Conservation (phyloP, 2,113 vertebrate species). For the Ondatra zibethicus region DNA sequence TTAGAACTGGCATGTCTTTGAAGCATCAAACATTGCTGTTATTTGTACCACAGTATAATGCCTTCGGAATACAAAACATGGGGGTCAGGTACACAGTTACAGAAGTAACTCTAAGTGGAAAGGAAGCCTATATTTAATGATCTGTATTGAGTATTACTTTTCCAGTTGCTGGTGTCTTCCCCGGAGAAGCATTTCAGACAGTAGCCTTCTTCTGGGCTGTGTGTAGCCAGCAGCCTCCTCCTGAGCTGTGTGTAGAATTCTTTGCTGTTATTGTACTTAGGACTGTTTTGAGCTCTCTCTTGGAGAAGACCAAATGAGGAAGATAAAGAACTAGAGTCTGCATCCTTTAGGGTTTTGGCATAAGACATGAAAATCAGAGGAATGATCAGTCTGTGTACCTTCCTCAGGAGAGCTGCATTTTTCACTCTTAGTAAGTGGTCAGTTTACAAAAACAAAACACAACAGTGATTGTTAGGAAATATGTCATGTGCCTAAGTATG, state of each 20-base stretch:
- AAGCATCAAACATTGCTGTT: not conserved
- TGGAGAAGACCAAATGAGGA: not conserved
- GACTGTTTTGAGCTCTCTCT: slow-evolving; percentile 7
- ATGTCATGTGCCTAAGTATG: not conserved
- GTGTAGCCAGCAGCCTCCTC: slow-evolving; percentile 1
- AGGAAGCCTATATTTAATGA: slow-evolving; percentile 21
- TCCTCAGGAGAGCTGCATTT: not conserved
- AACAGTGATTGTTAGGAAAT: not conserved
- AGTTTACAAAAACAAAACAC: not conserved
- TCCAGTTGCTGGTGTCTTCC: not conserved
- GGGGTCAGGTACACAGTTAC: not conserved
- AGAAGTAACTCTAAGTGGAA: slow-evolving; percentile 20
- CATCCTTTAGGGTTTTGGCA: not conserved
- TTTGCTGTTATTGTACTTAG: slow-evolving; percentile 49
- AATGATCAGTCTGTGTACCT: not conserved
- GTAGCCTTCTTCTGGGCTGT: not conserved
- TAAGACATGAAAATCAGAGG: not conserved
- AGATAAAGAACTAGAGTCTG: slow-evolving; percentile 8
- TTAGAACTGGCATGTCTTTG: slow-evolving; percentile 21
- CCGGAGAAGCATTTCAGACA: not conserved
- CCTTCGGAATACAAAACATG: slow-evolving; percentile 56
- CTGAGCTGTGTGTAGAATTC: not conserved
- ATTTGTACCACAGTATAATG: not conserved
- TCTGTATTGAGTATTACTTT: slow-evolving; percentile 49
- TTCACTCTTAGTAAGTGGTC: not conserved